These are phyloP conservation scores for Halcyon smyrnensis DNA, from an alignment of 2,797 vertebrate species.

Conservation along the genomic window DNA sequence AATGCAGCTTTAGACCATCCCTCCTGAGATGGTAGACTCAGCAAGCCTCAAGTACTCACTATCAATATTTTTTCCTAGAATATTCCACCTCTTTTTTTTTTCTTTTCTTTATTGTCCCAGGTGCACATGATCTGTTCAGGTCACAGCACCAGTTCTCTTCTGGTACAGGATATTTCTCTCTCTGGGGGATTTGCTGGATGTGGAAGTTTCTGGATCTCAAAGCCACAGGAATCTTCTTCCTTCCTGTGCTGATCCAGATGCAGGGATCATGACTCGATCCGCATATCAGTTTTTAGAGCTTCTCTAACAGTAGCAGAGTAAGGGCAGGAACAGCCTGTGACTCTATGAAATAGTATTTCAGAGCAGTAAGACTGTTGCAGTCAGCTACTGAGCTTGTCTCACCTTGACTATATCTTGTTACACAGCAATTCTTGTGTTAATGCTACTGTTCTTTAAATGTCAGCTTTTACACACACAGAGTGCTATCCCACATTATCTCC, in stretches of 20 bases:
- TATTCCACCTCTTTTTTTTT: not conserved
- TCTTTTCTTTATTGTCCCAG: not conserved
- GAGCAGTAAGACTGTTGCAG: not conserved
- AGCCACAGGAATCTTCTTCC: not conserved
- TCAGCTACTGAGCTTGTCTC: not conserved
- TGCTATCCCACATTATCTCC: not conserved
- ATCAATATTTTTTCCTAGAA: not conserved
- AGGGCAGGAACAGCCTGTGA: not conserved
- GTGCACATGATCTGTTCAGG: not conserved
- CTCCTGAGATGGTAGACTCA: not conserved
- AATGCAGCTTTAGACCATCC: not conserved
- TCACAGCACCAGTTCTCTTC: not conserved
- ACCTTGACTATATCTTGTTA: not conserved
- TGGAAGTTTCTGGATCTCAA: not conserved
- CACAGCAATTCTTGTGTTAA: not conserved
- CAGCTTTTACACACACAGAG: not conserved
- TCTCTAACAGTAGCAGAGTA: not conserved
- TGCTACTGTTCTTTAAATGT: not conserved
- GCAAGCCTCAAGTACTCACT: not conserved
- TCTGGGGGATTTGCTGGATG: not conserved
- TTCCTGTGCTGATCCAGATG: not conserved
- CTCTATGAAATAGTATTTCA: not conserved
- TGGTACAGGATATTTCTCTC: not conserved
- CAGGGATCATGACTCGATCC: not conserved
- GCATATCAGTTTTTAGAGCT: not conserved